Conservation (phyloP, 2,797 vertebrate genomes). For the Benthosema pterotum region DNA sequence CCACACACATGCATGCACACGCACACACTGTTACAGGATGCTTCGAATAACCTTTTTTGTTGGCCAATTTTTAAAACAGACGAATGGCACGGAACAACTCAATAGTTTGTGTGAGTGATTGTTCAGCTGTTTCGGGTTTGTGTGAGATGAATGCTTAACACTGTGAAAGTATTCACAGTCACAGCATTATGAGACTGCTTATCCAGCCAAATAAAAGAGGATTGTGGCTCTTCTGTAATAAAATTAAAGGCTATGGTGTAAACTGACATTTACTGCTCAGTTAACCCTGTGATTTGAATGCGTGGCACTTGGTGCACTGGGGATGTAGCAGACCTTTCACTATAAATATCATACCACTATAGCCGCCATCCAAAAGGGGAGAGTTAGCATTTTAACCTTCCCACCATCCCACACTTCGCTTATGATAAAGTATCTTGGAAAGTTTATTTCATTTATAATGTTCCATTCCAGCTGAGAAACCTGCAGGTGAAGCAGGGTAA, state of each 20-base stretch:
- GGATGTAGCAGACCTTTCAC: constrained; percentile 43
- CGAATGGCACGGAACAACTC: no score
- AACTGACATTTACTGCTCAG: constrained; percentile 57
- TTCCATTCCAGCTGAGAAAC: not conserved
- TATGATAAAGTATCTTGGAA: constrained; percentile 13
- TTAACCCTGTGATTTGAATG: constrained; percentile 32
- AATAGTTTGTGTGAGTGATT: no score
- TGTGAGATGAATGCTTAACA: no score
- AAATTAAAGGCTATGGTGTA: constrained; percentile 41
- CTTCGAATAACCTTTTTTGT: no score
- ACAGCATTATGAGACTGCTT: constrained; percentile 7
- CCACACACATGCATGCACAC: no score
- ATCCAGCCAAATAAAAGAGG: constrained; percentile 9
- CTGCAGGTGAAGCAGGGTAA: not conserved
- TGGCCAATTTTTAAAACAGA: no score
- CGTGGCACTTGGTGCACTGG: constrained; percentile 28
- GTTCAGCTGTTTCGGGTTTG: no score
- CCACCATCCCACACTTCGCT: constrained; percentile 7
- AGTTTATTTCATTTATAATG: not conserved
- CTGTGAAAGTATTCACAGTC: constrained; percentile 13
- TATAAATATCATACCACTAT: constrained; percentile 37
- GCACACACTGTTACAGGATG: not conserved
- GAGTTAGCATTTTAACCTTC: constrained; percentile 18
- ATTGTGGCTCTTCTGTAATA: constrained; percentile 33
- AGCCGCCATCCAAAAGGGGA: not conserved